These are phyloP conservation scores for Tethya wilhelma DNA, from an alignment of 37 sponge, comb jelly and placozoan genomes.

Conservation along the genomic window DNA sequence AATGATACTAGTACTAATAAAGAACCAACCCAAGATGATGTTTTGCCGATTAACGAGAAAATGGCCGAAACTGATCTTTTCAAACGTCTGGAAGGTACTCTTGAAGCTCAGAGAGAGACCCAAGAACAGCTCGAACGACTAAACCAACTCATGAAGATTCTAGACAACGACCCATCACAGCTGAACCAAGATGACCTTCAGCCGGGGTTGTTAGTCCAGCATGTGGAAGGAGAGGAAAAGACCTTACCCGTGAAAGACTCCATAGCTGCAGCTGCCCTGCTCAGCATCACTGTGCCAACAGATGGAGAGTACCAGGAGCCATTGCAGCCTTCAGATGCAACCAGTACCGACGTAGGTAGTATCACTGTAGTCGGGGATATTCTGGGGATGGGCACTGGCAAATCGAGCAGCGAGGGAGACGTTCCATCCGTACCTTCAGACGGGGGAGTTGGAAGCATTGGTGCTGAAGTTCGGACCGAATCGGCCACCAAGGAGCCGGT, in stretches of 20 bases:
- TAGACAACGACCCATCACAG: background rate
- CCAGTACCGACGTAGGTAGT: background rate
- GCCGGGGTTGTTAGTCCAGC: too few relatives aligned
- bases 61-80: too few relatives aligned
- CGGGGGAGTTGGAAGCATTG: too few relatives aligned
- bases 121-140: background rate
- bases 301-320: background rate
- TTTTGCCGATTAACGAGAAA: too few relatives aligned
- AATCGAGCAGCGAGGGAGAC: too few relatives aligned
- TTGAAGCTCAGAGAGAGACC: background rate
- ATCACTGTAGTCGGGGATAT: background rate
- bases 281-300: background rate
- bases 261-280: background rate
- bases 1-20: background rate
- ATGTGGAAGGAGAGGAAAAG: too few relatives aligned
- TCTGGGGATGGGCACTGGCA: background rate
- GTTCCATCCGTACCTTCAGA: too few relatives aligned
- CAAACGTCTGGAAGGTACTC: background rate
- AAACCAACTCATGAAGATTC: too few relatives aligned
- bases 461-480: too few relatives aligned
- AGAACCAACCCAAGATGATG: too few relatives aligned
- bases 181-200: background rate
- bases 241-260: too few relatives aligned
- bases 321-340: background rate
- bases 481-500: background rate